Conservation (phyloP, 2,797 vertebrate species). For the Cryptoblepharus egeriae region DNA sequence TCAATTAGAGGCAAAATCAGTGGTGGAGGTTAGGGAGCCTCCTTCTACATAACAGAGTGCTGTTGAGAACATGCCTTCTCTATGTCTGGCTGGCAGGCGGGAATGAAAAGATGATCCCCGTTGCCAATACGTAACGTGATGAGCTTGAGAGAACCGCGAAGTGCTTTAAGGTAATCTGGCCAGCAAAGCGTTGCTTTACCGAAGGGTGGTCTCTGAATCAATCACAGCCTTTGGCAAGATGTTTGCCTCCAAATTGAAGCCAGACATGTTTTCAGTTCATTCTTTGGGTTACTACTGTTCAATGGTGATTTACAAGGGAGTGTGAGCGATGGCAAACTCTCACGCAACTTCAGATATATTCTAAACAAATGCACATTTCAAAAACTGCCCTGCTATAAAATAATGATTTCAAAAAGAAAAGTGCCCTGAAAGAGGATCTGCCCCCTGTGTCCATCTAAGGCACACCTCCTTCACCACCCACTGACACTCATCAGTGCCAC, state of each 20-base stretch:
- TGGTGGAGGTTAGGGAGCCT: slow-evolving; percentile 34
- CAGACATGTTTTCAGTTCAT: slow-evolving; percentile 89
- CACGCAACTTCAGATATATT: slow-evolving; percentile 86
- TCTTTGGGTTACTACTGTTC: slow-evolving; percentile 90
- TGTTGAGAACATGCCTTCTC: slow-evolving; percentile 32
- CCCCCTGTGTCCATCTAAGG: slow-evolving; percentile 13
- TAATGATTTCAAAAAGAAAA: slow-evolving; percentile 45
- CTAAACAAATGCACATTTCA: slow-evolving; percentile 85
- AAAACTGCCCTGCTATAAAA: slow-evolving; percentile 73
- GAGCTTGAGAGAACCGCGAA: slow-evolving; percentile 62
- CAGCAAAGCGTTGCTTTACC: slow-evolving; percentile 76
- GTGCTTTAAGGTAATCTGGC: slow-evolving; percentile 80
- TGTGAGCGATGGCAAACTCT: slow-evolving; percentile 89
- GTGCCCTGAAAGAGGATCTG: slow-evolving; percentile 61
- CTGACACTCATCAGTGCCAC: neutral
- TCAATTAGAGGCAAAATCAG: slow-evolving; percentile 27
- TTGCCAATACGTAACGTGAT: slow-evolving; percentile 62
- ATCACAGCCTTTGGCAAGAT: slow-evolving; percentile 85
- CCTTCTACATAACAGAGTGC: neutral
- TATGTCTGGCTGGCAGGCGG: slow-evolving; percentile 62
- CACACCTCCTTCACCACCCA: neutral
- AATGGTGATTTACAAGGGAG: slow-evolving; percentile 89
- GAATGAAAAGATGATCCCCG: slow-evolving; percentile 25
- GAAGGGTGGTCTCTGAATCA: slow-evolving; percentile 88
- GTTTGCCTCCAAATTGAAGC: slow-evolving; percentile 86